Conservation (phyloP, 2,113 vertebrate species). For the Periophthalmus modestus region DNA sequence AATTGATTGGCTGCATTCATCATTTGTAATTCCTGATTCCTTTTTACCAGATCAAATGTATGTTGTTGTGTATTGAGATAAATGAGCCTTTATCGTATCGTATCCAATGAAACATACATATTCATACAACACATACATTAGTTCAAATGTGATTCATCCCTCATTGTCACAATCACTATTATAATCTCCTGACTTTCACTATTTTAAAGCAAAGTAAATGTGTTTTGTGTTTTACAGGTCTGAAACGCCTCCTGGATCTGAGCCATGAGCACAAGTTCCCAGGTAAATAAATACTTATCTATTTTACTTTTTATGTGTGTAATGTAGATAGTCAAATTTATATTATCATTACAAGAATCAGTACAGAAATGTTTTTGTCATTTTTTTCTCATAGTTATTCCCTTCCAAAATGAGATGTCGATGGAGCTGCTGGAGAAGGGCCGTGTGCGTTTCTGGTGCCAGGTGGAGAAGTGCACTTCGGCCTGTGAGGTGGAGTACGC, state of each 20-base stretch:
- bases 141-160: no score
- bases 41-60: no score
- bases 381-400: constrained; percentile 81
- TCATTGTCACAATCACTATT: neutral
- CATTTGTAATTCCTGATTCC: no score
- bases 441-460: constrained; percentile 93
- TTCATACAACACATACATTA: no score
- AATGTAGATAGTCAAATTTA: neutral
- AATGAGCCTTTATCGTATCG: no score
- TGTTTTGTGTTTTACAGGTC: constrained; percentile 76
- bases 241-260: constrained; percentile 90
- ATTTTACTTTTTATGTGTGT: neutral
- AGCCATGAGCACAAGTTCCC: constrained; percentile 94
- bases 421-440: constrained; percentile 96
- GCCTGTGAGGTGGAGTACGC: constrained; percentile 88
- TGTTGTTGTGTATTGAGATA: no score
- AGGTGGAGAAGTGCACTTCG: constrained; percentile 87
- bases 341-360: neutral
- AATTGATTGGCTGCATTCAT: no score
- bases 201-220: neutral
- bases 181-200: neutral
- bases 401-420: constrained; percentile 86
- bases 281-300: constrained; percentile 82
- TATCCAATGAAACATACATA: no score
- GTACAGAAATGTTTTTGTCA: neutral